Evolutionary conservation across 2,888 invertebrate genomes (phyloP).

Genomic region (Oasisia sp.): DNA sequence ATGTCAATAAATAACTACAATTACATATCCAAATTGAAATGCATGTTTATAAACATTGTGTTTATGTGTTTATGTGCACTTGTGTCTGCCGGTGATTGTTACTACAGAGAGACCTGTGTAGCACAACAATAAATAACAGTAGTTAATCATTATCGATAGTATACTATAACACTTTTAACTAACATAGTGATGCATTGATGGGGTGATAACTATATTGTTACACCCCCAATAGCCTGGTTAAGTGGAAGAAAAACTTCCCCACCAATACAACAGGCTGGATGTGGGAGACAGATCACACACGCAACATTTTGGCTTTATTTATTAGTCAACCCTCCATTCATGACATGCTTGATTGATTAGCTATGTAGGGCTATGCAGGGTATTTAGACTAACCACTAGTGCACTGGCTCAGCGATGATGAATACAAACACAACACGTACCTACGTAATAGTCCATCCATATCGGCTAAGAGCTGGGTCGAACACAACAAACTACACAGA

Average conservation of each 20-base stretch:
- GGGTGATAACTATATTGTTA: not conserved
- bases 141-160: too few species aligned
- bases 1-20: too few species aligned
- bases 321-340: not conserved
- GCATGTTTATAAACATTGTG: too few species aligned
- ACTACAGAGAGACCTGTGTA: too few species aligned
- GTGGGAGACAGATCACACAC: not conserved
- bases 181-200: too few species aligned
- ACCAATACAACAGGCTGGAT: not conserved
- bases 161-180: too few species aligned
- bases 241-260: not conserved
- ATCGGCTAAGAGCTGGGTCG: not conserved
- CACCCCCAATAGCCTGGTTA: not conserved
- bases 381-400: not conserved
- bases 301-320: not conserved
- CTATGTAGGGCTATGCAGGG: too few species aligned
- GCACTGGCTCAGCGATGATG: not conserved
- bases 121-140: too few species aligned
- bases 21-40: too few species aligned
- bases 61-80: too few species aligned
- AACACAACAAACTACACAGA: not conserved
- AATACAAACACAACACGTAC: not conserved
- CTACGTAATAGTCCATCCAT: not conserved
- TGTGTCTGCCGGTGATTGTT: too few species aligned
- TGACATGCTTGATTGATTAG: not conserved